A percentile compares a stretch with the other conserved stretches of the same genome.
phyloP scores from a whole-genome alignment of 1,140 invertebrate genomes.

The Triops longicaudatus region DNA sequence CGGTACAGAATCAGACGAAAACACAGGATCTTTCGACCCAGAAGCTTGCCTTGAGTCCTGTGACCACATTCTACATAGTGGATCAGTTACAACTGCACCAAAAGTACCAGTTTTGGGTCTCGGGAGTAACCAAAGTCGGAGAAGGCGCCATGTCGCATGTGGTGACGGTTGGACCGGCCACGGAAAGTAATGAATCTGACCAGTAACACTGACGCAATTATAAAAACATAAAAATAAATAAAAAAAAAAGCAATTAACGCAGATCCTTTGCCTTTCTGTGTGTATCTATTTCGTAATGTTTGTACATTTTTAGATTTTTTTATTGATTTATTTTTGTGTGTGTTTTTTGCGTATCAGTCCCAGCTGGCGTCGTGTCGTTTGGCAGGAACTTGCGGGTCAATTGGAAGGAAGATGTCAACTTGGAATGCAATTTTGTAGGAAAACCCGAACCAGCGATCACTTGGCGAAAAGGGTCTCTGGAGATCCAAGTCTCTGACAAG shows the following conservation, averaged over 20 bases:
- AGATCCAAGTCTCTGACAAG: slow-evolving; percentile 29
- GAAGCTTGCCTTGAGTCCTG: neutral
- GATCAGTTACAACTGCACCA: neutral
- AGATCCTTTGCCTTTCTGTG: too few species aligned
- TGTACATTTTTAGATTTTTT: neutral
- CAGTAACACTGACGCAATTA: too few species aligned
- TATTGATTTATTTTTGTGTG: neutral
- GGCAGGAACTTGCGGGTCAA: slow-evolving; percentile 45
- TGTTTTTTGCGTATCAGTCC: slow-evolving; percentile 41
- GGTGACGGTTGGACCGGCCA: neutral
- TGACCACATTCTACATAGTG: neutral
- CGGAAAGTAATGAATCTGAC: neutral
- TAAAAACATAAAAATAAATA: neutral
- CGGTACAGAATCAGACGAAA: neutral
- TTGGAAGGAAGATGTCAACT: slow-evolving; percentile 47
- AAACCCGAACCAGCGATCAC: slow-evolving; percentile 39
- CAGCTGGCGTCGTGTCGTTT: slow-evolving; percentile 53
- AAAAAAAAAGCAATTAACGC: too few species aligned
- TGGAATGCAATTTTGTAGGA: slow-evolving; percentile 53
- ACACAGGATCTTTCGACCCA: neutral
- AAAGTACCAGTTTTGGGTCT: slow-evolving; percentile 12
- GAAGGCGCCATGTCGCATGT: neutral
- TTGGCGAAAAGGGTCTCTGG: slow-evolving; percentile 28
- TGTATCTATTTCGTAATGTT: neutral
- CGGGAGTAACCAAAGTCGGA: neutral